Percentiles rank a stretch among this genome's conserved stretches.
These are phyloP conservation scores for Odontamblyopus rebecca DNA, from an alignment of 2,797 vertebrate species.

Conservation along the genomic window DNA sequence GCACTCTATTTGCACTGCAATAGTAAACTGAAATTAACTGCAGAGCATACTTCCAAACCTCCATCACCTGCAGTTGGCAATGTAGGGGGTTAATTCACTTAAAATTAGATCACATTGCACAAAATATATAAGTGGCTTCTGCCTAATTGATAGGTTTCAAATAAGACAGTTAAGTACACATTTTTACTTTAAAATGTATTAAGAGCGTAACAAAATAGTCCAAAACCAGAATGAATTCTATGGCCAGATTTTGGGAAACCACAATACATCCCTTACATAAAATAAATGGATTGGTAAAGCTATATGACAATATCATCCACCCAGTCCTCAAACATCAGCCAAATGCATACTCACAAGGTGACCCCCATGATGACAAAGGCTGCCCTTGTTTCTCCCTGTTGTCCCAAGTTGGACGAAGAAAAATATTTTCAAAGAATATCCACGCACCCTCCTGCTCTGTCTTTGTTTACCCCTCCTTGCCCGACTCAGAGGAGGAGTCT, in stretches of 20 bases:
- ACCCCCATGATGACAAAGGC: slow-evolving; percentile 39
- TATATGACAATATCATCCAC: neutral
- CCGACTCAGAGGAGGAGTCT: slow-evolving; percentile 61
- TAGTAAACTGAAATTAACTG: neutral
- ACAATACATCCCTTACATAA: neutral
- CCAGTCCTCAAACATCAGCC: slow-evolving; percentile 24
- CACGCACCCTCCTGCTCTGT: slow-evolving; percentile 43
- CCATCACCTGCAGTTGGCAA: neutral
- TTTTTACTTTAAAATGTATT: neutral
- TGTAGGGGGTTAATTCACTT: neutral
- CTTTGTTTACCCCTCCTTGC: slow-evolving; percentile 37
- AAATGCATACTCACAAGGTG: slow-evolving; percentile 67
- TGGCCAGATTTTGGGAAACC: slow-evolving; percentile 35
- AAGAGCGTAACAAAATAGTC: neutral
- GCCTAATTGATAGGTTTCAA: too few species aligned
- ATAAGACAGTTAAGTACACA: too few species aligned
- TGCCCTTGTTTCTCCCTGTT: slow-evolving; percentile 46
- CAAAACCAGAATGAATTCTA: neutral
- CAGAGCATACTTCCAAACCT: neutral
- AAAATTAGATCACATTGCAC: neutral
- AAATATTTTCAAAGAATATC: slow-evolving; percentile 59
- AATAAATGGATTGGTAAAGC: neutral
- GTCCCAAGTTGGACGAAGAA: slow-evolving; percentile 43
- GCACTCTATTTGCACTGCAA: neutral
- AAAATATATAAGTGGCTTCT: neutral